These are phyloP conservation scores for Mythimna albipuncta DNA, from an alignment of 2,888 invertebrate genomes.

Conservation along the genomic window DNA sequence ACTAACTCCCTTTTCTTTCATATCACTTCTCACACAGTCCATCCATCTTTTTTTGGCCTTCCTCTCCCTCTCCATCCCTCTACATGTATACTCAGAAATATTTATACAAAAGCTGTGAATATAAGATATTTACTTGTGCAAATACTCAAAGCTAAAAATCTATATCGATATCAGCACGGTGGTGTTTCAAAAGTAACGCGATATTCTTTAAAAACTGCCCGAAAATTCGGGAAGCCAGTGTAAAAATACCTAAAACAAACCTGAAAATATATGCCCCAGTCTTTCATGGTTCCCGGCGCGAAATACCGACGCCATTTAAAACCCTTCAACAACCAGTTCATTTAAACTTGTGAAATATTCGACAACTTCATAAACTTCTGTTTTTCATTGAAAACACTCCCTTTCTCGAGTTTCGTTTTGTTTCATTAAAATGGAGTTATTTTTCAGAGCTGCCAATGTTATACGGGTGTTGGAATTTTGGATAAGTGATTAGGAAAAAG, in stretches of 20 bases:
- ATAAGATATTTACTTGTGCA: too few relatives aligned
- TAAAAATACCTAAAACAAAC: constrained; percentile 13
- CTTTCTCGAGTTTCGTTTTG: constrained; percentile 39
- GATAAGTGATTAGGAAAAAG: neutral
- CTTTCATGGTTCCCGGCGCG: constrained; percentile 11
- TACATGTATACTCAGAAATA: too few relatives aligned
- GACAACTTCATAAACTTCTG: constrained; percentile 56
- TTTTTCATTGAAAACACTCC: constrained; percentile 59
- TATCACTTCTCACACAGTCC: too few relatives aligned
- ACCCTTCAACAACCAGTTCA: constrained; percentile 51
- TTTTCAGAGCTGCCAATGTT: constrained; percentile 34
- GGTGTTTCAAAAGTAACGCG: neutral
- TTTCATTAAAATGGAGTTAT: constrained; percentile 51
- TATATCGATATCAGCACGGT: neutral
- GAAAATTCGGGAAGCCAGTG: neutral
- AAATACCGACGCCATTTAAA: constrained; percentile 50
- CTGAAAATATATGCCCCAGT: neutral
- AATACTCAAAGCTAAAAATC: neutral
- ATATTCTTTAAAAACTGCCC: neutral
- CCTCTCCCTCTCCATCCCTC: too few relatives aligned
- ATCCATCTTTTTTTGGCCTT: too few relatives aligned
- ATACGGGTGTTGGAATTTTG: constrained; percentile 16
- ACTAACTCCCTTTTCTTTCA: too few relatives aligned
- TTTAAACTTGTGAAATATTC: constrained; percentile 60
- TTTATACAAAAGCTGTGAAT: too few relatives aligned